Base-by-base conservation (phyloP, 2,113 vertebrate species). In the Stigmatopora nigra region DNA sequence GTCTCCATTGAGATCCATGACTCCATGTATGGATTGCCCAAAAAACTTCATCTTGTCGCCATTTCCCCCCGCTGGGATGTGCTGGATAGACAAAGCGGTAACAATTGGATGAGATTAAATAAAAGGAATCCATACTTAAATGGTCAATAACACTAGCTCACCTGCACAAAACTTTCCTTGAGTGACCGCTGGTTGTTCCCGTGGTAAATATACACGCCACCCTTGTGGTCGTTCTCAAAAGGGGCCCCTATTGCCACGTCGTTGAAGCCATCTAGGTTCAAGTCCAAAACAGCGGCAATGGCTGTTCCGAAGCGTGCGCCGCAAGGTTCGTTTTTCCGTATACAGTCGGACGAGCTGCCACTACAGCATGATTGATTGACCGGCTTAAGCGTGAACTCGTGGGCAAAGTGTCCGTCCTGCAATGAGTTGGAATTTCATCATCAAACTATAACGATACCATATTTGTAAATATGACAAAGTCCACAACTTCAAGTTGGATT, bases 291-390 rank as follows among this genome's bases (percentile, higher is more conserved):
- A 0, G 94, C 90, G 10, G 95, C 94, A n/a, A 99, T 94, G 0
- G 96, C 93, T 0, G 95, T 99, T n/a, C 95, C 96, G 0, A 98
- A 98, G 3, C 95, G 93, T 0, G 94, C 91, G 0, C 96, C 95
- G 0, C 95, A 99, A 0, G 96, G 96, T 61, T 98, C 96, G 0
- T 95, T 92, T 76, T 89, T 92, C 15, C 87, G 88, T 22, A 85
- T 77, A 56, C 85, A 92, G 47, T 81, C 78, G 14, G 81, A 87
- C 13, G 94, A 92, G 20, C 86, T 77, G 0, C 85, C 74, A 0
- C 88, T 90, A 20, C 95, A 97, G 73, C 94, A 97, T 0, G 89
- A 87, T 86, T 98, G 96, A 55, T 93, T 94, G 61, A 91, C 0
- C 0, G 96, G 96, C 71, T 94, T 93, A 1, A 98, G 84, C 13